These are phyloP conservation scores for Siniperca scherzeri DNA, from an alignment of 2,797 vertebrate species.

Conservation along the genomic window DNA sequence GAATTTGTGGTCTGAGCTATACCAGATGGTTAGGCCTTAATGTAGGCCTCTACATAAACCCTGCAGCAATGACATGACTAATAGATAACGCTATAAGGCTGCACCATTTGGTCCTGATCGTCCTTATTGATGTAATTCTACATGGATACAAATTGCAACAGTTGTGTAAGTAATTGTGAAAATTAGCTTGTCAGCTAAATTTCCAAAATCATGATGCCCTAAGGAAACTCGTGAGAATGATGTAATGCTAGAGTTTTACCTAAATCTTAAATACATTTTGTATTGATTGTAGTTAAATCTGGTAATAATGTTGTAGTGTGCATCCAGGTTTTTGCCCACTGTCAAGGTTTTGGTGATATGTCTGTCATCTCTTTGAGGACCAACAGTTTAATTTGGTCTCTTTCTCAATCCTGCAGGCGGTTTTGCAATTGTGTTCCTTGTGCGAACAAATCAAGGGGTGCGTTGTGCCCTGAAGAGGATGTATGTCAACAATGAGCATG, in stretches of 20 bases:
- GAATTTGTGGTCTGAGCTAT: slow-evolving; percentile 71
- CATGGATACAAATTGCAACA: slow-evolving; percentile 30
- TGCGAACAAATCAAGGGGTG: slow-evolving; percentile 93
- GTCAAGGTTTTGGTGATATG: not conserved
- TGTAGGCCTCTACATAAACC: slow-evolving; percentile 76
- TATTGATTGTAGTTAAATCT: not conserved
- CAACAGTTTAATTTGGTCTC: not conserved
- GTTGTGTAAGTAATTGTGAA: slow-evolving; percentile 30
- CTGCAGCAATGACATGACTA: slow-evolving; percentile 82
- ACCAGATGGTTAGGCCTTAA: slow-evolving; percentile 81
- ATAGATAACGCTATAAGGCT: slow-evolving; percentile 77
- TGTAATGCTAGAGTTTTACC: not conserved
- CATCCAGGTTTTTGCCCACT: not conserved
- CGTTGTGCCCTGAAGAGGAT: slow-evolving; percentile 98
- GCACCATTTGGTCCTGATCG: slow-evolving; percentile 67
- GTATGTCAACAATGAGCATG: slow-evolving; percentile 98
- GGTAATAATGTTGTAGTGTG: not conserved
- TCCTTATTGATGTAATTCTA: slow-evolving; percentile 36
- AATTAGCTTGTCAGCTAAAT: not conserved
- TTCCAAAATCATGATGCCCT: not conserved
- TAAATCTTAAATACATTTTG: not conserved
- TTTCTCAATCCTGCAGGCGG: slow-evolving; percentile 86
- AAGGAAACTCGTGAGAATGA: slow-evolving; percentile 3
- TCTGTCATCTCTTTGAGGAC: not conserved
- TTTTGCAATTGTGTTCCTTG: slow-evolving; percentile 97